phyloP scores from a whole-genome alignment of 2,113 vertebrate genomes.

The Trochalopteron elliotii region DNA sequence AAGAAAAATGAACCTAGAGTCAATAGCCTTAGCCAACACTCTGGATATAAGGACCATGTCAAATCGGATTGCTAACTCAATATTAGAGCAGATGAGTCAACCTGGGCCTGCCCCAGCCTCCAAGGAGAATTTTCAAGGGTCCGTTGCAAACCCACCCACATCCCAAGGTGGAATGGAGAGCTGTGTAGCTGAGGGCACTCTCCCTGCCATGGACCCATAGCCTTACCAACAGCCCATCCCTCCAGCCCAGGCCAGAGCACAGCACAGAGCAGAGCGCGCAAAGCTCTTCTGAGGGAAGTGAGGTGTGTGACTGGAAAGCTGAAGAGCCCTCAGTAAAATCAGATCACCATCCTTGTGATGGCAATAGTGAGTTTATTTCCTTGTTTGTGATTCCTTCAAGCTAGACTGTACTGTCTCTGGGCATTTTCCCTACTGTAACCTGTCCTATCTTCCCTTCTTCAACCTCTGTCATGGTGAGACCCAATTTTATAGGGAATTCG shows the following conservation, averaged over 20 bases:
- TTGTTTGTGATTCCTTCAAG: not conserved
- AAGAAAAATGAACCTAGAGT: not conserved
- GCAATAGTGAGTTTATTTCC: not conserved
- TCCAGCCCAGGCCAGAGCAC: not conserved
- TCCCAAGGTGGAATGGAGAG: not conserved
- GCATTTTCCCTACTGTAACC: not conserved
- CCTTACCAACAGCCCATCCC: not conserved
- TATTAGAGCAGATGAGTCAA: not conserved
- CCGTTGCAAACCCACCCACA: not conserved
- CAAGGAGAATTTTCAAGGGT: not conserved
- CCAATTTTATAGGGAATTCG: not conserved
- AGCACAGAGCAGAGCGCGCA: rapidly evolving
- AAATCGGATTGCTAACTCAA: not conserved
- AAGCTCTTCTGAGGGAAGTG: not conserved
- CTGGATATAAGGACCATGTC: not conserved
- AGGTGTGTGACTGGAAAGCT: not conserved
- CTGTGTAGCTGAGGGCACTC: not conserved
- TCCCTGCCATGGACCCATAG: not conserved
- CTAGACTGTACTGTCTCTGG: not conserved
- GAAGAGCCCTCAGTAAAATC: not conserved
- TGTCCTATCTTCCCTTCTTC: not conserved
- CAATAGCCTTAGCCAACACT: not conserved
- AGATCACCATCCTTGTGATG: not conserved
- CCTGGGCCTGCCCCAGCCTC: not conserved
- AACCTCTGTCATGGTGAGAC: not conserved